phyloP scores from a whole-genome alignment of 2,888 invertebrate genomes.

The Cetonia aurata region DNA sequence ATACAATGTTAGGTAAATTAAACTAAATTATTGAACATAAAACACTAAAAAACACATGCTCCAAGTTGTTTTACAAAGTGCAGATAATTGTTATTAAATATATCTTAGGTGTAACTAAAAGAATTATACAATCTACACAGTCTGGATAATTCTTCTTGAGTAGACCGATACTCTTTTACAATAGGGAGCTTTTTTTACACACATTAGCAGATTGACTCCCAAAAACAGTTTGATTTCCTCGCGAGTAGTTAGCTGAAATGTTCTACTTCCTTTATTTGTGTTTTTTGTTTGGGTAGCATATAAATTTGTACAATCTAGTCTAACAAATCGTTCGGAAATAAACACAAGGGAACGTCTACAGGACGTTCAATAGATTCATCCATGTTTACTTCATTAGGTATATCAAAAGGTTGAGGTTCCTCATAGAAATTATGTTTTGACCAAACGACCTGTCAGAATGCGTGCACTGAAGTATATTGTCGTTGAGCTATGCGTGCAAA shows the following conservation, averaged over 20 bases:
- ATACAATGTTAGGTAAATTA: too few species aligned
- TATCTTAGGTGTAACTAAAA: neutral
- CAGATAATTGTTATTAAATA: too few species aligned
- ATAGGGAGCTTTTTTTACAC: neutral
- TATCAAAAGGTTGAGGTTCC: slow-evolving; percentile 3
- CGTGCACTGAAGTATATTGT: too few species aligned
- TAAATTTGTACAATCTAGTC: neutral
- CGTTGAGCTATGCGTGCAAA: too few species aligned
- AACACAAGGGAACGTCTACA: neutral
- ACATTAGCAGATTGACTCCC: slow-evolving; percentile 1
- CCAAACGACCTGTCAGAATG: too few species aligned
- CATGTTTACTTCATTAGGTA: neutral
- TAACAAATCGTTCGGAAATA: neutral
- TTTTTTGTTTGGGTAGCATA: neutral
- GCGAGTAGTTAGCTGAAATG: neutral
- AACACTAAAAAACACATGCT: too few species aligned
- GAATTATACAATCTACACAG: too few species aligned
- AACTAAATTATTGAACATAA: too few species aligned
- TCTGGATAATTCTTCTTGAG: too few species aligned
- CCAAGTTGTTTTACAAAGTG: neutral
- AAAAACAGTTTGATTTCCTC: neutral
- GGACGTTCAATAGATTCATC: slow-evolving; percentile 1
- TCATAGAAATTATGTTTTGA: too few species aligned
- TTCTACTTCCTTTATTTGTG: neutral
- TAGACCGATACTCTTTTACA: too few species aligned